Evolutionary conservation across 1,140 invertebrate genomes (phyloP).

Genomic region (Phymorhynchus buccinoides): DNA sequence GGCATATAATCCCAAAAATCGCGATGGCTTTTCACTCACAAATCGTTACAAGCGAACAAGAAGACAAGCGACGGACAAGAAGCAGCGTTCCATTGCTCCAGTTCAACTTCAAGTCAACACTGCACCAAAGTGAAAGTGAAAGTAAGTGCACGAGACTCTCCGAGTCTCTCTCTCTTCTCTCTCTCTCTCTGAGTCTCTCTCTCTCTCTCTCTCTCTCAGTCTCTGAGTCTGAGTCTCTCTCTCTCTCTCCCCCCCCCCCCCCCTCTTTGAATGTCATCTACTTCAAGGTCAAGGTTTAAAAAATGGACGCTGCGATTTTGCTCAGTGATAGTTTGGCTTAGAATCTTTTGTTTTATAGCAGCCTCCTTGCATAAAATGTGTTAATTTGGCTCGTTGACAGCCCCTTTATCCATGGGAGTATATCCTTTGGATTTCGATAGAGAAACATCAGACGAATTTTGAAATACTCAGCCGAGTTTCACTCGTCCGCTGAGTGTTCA

Average conservation of each 20-base stretch:
- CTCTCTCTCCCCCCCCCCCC: not conserved
- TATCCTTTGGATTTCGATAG: no score
- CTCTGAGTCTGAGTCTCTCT: not conserved
- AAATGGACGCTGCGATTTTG: no score
- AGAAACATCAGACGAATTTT: no score
- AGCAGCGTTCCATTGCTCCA: not conserved
- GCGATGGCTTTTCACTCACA: conserved; percentile 9
- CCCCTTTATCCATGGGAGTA: no score
- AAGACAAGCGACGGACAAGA: not conserved
- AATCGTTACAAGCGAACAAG: not conserved
- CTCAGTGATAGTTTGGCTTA: no score
- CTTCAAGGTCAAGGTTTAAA: no score
- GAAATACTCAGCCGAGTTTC: no score
- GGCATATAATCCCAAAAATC: not conserved
- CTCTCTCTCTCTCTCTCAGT: not conserved
- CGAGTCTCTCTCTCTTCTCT: not conserved
- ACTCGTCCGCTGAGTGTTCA: no score
- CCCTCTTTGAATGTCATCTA: no score
- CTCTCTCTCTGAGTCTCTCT: not conserved
- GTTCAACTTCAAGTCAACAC: not conserved
- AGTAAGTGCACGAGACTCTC: conserved; percentile 31
- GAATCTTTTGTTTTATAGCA: no score
- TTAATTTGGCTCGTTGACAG: no score
- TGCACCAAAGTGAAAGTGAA: not conserved
- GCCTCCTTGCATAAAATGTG: no score